Evolutionary conservation across 2,797 vertebrate species (phyloP), one percentile per base, ranked within the genome.

Genomic region (Pantherophis alleghaniensis): DNA sequence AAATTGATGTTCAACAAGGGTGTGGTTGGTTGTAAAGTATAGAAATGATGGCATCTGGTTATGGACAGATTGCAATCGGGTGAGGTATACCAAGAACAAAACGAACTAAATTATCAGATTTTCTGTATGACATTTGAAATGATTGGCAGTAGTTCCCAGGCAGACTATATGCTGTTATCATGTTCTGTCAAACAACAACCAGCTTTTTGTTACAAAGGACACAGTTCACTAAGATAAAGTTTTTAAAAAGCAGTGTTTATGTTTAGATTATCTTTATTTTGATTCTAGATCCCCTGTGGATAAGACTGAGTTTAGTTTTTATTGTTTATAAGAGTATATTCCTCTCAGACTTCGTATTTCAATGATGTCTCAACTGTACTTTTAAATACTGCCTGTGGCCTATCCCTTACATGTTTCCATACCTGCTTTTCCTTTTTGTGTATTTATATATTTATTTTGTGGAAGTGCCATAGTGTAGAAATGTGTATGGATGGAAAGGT

Each of bases 181-280:
- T 60, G 47, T 53, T 47, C 3, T 60, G 93, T 95, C 94, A 96
- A 86, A 92, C 79, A 95, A 91, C 90, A 95, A 93, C 91, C 47
- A 61, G 32, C 47, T 66, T 92, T 92, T 18, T 60, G 56, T 92
- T 96, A 94, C 89, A 94, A 74, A 57, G 87, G 86, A 92, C 74
- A 87, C 57, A 90, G 91, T 91, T 92, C 91, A 95, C 93, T 93
- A 94, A 94, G 74, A 90, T 87, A 94, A 95, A 94, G 89, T 69
- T 22, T 92, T 18, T 90, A 92, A 90, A 91, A 69, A 95, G 91
- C 79, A 60, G 86, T 61, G 0, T 91, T 92, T 56, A 69, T 91
- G 90, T 57, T 93, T 94, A 94, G 92, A 61, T 83, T 83, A 55
- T 61, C 74, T 60, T 93, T 57, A 60, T 60, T 28, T 47, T 42